Percentiles rank a stretch among this genome's conserved stretches.
Evolutionary conservation across 2,113 vertebrate genomes (phyloP).

Genomic region (Nymphicus hollandicus): DNA sequence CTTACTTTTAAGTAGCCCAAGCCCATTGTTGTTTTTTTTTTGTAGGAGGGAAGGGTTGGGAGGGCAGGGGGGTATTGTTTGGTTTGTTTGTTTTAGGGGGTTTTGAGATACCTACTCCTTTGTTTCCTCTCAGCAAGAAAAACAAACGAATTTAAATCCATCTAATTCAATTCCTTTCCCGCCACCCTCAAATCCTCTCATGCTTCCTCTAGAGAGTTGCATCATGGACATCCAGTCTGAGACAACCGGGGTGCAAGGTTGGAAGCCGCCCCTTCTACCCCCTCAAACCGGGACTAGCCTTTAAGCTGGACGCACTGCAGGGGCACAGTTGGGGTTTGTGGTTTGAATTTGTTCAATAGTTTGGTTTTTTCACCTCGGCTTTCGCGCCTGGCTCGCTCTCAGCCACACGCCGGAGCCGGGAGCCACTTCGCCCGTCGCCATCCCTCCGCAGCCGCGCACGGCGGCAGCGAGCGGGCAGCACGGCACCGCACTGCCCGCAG

Average conservation of each 20-base stretch:
- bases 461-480: neutral
- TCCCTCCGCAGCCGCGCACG: neutral
- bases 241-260: rapidly evolving
- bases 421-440: neutral
- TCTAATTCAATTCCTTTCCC: neutral
- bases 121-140: neutral
- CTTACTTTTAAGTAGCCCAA: neutral
- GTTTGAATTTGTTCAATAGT: rapidly evolving
- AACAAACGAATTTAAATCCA: neutral
- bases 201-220: neutral
- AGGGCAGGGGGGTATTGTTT: neutral
- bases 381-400: neutral
- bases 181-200: neutral
- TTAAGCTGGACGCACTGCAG: neutral
- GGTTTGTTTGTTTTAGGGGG: neutral
- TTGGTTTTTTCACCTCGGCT: neutral
- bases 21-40: neutral
- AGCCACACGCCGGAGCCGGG: neutral
- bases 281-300: neutral
- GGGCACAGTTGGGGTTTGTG: rapidly evolving
- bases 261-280: neutral
- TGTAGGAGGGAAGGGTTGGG: neutral
- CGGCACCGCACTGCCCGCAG: neutral
- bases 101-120: neutral
- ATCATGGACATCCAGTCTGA: rapidly evolving